Percentiles rank a stretch among this genome's conserved stretches.
Conservation (phyloP, 1,140 invertebrate species). For the Atta colombica region DNA sequence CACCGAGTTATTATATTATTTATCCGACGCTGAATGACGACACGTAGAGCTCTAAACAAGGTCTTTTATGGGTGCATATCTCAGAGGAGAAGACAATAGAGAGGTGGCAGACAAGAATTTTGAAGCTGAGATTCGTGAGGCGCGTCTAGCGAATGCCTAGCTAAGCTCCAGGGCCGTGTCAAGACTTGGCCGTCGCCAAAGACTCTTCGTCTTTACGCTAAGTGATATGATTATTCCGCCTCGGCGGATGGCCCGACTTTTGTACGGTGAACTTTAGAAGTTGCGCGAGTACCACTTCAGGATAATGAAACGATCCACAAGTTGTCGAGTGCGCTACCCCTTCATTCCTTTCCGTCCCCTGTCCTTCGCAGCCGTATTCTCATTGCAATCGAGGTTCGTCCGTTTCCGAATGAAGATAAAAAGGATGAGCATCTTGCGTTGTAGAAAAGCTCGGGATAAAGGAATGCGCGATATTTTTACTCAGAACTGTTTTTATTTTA, state of each 20-base stretch:
- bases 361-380: constrained; percentile 15
- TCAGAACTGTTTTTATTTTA: not conserved
- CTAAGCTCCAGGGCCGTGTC: constrained; percentile 63
- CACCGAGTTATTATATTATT: constrained; percentile 30
- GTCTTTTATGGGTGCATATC: constrained; percentile 25
- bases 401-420: constrained; percentile 29
- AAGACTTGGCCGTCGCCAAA: constrained; percentile 69
- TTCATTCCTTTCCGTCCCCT: constrained; percentile 29
- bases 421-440: constrained; percentile 16
- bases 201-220: constrained; percentile 52
- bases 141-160: constrained; percentile 31
- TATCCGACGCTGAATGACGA: constrained; percentile 36
- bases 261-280: constrained; percentile 80
- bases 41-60: not conserved
- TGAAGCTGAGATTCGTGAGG: constrained; percentile 60
- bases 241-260: constrained; percentile 76
- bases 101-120: constrained; percentile 63
- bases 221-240: constrained; percentile 83
- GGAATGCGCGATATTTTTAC: not conserved
- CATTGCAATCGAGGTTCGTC: not conserved
- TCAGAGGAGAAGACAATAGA: not conserved
- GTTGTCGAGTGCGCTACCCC: constrained; percentile 76
- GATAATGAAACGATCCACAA: constrained; percentile 84
- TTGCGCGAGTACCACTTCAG: constrained; percentile 79
- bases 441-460: not conserved